A percentile compares a stretch with the other conserved stretches of the same genome.
phyloP scores from a whole-genome alignment of 2,113 vertebrate species.

The Boulengeromyrus knoepffleri region DNA sequence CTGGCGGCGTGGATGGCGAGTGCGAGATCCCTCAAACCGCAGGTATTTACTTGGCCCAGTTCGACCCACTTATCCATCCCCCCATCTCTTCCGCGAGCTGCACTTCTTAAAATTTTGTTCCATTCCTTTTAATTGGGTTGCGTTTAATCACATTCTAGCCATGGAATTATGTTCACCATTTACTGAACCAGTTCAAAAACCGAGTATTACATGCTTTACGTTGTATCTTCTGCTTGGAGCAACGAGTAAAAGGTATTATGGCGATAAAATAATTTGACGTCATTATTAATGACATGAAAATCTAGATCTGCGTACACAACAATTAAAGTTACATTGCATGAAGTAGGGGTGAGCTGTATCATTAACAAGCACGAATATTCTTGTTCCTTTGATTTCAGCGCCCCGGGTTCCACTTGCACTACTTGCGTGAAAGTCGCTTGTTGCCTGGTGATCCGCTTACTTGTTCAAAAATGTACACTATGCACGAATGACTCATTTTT shows the following conservation, averaged over 20 bases:
- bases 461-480: neutral
- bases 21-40: neutral
- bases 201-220: neutral
- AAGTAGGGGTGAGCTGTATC: neutral
- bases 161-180: neutral
- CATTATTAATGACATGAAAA: neutral
- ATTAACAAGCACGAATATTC: neutral
- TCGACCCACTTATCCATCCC: constrained; percentile 10
- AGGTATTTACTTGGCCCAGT: constrained; percentile 12
- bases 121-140: neutral
- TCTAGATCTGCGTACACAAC: neutral
- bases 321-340: neutral
- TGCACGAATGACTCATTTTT: neutral
- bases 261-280: neutral
- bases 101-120: neutral
- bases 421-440: neutral
- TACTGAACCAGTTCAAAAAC: neutral
- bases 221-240: neutral
- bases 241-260: neutral
- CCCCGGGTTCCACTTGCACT: neutral
- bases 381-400: neutral
- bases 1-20: neutral
- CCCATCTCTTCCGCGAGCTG: neutral
- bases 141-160: neutral
- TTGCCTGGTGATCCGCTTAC: neutral